A percentile compares a stretch with the other conserved stretches of the same genome.
Conservation (phyloP, 2,888 invertebrate genomes). For the Tipula vernalis region DNA sequence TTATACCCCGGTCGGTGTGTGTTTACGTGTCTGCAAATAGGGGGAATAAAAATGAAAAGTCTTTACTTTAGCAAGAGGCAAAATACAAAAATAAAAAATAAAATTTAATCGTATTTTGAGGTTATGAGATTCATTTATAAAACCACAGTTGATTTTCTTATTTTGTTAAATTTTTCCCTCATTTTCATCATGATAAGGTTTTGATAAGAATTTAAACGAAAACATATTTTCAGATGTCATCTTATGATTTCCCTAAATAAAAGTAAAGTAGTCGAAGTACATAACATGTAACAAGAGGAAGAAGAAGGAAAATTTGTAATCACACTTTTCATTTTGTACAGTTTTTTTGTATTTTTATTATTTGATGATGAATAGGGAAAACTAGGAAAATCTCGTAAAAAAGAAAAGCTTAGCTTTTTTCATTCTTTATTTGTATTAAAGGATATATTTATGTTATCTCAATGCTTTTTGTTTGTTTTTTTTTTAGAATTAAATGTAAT, state of each 20-base stretch:
- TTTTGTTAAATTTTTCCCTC: background rate
- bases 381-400: background rate
- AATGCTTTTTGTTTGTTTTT: background rate
- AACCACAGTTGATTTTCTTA: background rate
- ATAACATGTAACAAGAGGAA: background rate
- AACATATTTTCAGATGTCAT: background rate
- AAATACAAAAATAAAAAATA: background rate
- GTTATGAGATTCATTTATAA: background rate
- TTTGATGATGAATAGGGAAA: conserved; percentile 4
- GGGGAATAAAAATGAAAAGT: background rate
- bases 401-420: background rate
- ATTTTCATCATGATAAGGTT: background rate
- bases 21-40: background rate
- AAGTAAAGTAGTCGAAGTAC: background rate
- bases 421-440: background rate
- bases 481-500: conserved; percentile 1
- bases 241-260: background rate
- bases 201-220: background rate
- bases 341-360: background rate
- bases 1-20: background rate
- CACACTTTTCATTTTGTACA: background rate
- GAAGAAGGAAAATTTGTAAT: background rate
- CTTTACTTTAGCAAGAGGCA: background rate
- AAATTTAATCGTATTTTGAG: conserved; percentile 4
- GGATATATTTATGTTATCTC: conserved; percentile 4